Base-by-base conservation (phyloP, 2,113 vertebrate species). In the Pygoscelis antarcticus region DNA sequence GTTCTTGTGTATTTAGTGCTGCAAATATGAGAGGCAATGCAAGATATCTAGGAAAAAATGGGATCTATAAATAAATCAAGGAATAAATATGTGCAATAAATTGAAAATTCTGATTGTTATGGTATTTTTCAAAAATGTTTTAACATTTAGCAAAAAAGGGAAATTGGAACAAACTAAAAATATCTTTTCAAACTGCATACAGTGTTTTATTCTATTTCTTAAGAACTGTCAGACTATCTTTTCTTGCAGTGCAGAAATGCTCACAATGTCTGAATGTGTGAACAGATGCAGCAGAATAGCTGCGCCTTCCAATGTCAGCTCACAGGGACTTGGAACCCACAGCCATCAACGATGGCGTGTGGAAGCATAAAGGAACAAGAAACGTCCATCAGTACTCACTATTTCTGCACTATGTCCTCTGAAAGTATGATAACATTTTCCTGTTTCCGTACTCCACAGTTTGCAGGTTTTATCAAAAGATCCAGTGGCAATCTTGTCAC, bases 401-500 rank as follows among this genome's bases (percentile, higher is more conserved):
- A 99, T 99, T 98, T 99, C 99, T 89, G 99, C 99, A 11, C 74
- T 98, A 54, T 99, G 99, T 78, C 99, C 99, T 49, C 98, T 97
- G 82, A 99, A 99, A 36, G 99, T 99, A 83, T 99, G 97, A 77
- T 98, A 99, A 96, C 99, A 99, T 97, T 99, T 98, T 83, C 99
- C 99, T 12, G 99, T 99, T 94, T 99, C 99, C 6, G 98, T 98
- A 85, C 98, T 99, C 99, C 99, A 99, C 68, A 99, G 94, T 96
- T 98, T 99, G 97, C 99, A 99, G 68, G 99, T 99, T 96, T 99
- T 99, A 94, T 99, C 99, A 87, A 99, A 99, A 58, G 99, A 99
- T 79, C 99, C 99, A 5, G 99, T 99, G 93, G 99, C 99, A 97
- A 99, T 99, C 98, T 99, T 99, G 97, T 99, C 99, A 79, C 99